phyloP scores from a whole-genome alignment of 2,888 invertebrate species.

The Dioctria linearis region DNA sequence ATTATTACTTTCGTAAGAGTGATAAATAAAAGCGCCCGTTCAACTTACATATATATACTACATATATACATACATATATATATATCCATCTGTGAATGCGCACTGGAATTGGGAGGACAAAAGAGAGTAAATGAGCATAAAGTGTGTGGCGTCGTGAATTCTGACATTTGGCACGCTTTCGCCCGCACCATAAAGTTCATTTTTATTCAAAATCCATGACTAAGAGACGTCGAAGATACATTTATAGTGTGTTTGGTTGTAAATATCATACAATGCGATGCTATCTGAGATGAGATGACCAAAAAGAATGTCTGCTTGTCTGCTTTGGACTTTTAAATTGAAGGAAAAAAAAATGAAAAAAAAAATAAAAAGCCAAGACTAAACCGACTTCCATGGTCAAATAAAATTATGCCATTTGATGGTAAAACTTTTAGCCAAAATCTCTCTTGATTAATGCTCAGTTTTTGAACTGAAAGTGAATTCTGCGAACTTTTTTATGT shows the following conservation, averaged over 20 bases:
- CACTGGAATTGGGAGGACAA: slow-evolving; percentile 24
- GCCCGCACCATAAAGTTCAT: neutral
- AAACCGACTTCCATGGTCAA: slow-evolving; percentile 20
- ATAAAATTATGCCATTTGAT: slow-evolving; percentile 26
- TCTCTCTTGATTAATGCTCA: slow-evolving; percentile 27
- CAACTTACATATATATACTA: neutral
- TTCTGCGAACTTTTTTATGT: slow-evolving; percentile 2
- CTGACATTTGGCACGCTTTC: slow-evolving; percentile 50
- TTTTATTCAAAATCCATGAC: slow-evolving; percentile 4
- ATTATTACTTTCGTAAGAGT: slow-evolving; percentile 40
- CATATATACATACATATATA: neutral
- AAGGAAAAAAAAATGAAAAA: neutral
- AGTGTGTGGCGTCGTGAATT: slow-evolving; percentile 40
- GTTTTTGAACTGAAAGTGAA: slow-evolving; percentile 12
- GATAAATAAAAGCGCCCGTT: slow-evolving; percentile 28
- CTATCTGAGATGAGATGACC: no score
- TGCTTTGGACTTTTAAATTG: neutral
- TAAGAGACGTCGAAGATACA: slow-evolving; percentile 11
- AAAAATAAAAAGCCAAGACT: neutral
- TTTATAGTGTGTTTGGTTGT: neutral
- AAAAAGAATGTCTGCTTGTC: no score
- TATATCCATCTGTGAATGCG: slow-evolving; percentile 4
- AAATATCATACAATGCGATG: neutral
- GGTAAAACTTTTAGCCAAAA: slow-evolving; percentile 25
- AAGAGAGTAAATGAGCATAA: slow-evolving; percentile 47